phyloP scores from a whole-genome alignment of 1,140 invertebrate genomes.

The Ceratosolen solmsi region DNA sequence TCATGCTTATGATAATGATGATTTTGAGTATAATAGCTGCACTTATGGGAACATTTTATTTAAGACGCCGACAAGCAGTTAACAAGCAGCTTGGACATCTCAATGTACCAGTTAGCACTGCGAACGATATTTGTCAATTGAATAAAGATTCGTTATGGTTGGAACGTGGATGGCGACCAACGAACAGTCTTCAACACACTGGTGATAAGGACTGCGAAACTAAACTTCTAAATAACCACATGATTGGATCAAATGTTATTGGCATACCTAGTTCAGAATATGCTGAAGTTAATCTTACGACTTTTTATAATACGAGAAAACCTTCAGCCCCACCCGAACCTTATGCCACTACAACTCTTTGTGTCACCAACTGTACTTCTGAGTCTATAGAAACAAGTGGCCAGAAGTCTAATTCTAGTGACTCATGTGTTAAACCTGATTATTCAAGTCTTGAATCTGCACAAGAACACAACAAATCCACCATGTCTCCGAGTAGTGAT shows the following conservation, averaged over 20 bases:
- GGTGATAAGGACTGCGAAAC: slow-evolving; percentile 78
- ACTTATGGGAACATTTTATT: slow-evolving; percentile 78
- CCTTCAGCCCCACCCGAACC: slow-evolving; percentile 83
- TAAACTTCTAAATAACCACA: slow-evolving; percentile 77
- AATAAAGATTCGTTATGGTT: slow-evolving; percentile 85
- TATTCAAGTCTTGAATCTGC: slow-evolving; percentile 72
- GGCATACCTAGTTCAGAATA: slow-evolving; percentile 79
- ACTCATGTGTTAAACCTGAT: slow-evolving; percentile 73
- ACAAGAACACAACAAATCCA: slow-evolving; percentile 70
- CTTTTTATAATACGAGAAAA: slow-evolving; percentile 84
- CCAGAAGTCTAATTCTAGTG: slow-evolving; percentile 72
- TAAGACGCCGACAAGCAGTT: slow-evolving; percentile 77
- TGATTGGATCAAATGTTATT: slow-evolving; percentile 71
- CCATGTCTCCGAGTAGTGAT: slow-evolving; percentile 70
- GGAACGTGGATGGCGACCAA: slow-evolving; percentile 82
- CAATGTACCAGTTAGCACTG: slow-evolving; percentile 79
- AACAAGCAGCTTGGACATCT: slow-evolving; percentile 79
- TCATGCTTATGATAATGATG: slow-evolving; percentile 80
- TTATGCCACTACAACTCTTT: slow-evolving; percentile 87
- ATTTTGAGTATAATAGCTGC: slow-evolving; percentile 79
- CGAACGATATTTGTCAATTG: slow-evolving; percentile 76
- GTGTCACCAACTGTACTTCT: slow-evolving; percentile 71
- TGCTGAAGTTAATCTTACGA: slow-evolving; percentile 86
- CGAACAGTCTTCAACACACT: slow-evolving; percentile 70
- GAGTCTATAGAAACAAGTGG: slow-evolving; percentile 72